Percentiles rank a stretch among this genome's conserved stretches.
phyloP scores from a whole-genome alignment of 2,113 vertebrate genomes.

The Cavia aperea region DNA sequence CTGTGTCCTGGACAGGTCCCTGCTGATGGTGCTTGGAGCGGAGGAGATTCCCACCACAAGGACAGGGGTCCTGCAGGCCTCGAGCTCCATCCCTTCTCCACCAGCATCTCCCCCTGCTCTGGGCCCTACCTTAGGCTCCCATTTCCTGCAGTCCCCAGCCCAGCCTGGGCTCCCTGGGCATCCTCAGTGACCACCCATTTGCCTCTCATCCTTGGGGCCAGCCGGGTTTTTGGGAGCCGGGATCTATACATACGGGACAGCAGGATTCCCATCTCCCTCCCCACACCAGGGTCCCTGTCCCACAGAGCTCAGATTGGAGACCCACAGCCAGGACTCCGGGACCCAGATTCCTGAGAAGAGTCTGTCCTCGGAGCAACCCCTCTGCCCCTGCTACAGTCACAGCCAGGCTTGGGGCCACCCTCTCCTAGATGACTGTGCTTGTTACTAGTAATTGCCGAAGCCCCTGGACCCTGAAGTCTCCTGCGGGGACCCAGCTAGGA shows the following conservation, averaged over 20 bases:
- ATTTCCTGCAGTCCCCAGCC: neutral
- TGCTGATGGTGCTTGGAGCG: neutral
- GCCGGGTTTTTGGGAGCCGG: neutral
- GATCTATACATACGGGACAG: neutral
- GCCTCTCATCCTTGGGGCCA: neutral
- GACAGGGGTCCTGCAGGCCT: neutral
- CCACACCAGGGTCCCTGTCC: neutral
- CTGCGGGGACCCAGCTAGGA: neutral
- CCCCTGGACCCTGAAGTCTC: neutral
- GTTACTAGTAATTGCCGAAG: accelerated
- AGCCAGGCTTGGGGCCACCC: neutral
- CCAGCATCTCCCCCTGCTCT: too few relatives aligned
- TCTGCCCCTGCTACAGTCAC: neutral
- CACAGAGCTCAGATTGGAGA: neutral
- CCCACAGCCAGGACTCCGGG: neutral
- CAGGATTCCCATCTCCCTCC: neutral
- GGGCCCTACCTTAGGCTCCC: neutral
- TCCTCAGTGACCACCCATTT: neutral
- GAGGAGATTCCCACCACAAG: neutral
- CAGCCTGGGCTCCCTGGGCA: neutral
- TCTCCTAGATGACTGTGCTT: neutral
- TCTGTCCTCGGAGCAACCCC: neutral
- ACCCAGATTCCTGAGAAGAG: too few relatives aligned
- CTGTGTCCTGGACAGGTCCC: neutral
- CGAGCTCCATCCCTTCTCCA: neutral